Conservation (phyloP, 2,888 invertebrate species). For the Acanthosepion esculentum region DNA sequence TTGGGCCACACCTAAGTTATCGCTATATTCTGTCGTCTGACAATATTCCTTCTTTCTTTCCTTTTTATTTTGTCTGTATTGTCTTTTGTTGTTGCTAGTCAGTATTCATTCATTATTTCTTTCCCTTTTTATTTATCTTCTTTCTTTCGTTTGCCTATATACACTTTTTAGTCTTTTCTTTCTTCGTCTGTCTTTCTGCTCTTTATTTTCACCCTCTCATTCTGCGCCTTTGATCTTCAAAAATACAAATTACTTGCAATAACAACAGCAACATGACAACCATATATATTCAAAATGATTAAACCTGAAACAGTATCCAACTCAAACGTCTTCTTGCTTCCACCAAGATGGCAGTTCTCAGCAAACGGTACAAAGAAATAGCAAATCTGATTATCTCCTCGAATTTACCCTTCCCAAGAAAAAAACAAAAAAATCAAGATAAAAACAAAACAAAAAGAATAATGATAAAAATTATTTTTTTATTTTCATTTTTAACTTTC, state of each 20-base stretch:
- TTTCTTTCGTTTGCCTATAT: too few relatives aligned
- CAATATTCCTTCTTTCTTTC: neutral
- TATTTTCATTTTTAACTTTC: neutral
- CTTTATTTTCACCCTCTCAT: too few relatives aligned
- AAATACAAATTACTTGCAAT: neutral
- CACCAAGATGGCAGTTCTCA: neutral
- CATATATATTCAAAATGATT: neutral
- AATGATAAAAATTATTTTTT: neutral
- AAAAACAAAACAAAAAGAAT: neutral
- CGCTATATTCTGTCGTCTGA: too few relatives aligned
- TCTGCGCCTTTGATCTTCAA: neutral
- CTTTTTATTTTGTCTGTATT: neutral
- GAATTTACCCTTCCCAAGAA: neutral
- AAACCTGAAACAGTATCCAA: neutral
- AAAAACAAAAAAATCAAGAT: neutral
- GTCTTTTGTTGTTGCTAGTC: neutral
- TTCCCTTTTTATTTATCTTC: neutral
- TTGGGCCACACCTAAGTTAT: too few relatives aligned
- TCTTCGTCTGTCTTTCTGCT: too few relatives aligned
- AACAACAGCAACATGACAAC: neutral
- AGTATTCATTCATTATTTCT: neutral
- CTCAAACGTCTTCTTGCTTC: neutral
- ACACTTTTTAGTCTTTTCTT: too few relatives aligned
- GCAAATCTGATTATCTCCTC: neutral
- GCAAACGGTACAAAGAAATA: neutral